Evolutionary conservation across 2,888 invertebrate genomes (phyloP).

Genomic region (Pterobdella sp.): DNA sequence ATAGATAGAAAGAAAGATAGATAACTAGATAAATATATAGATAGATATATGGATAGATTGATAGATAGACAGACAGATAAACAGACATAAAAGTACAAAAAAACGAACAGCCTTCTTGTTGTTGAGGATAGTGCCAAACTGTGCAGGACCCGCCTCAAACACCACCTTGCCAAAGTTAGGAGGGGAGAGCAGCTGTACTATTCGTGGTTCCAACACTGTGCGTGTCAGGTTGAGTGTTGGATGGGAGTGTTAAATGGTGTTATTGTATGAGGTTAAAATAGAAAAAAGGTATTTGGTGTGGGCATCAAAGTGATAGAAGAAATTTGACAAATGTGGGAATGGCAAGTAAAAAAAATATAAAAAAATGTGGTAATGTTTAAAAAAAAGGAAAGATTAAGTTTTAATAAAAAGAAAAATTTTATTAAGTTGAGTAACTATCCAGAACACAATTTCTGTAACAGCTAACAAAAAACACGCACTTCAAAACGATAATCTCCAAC

Average conservation of each 20-base stretch:
- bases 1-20: neutral
- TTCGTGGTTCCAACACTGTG: conserved; percentile 47
- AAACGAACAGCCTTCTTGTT: conserved; percentile 45
- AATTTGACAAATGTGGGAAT: too few relatives aligned
- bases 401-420: too few relatives aligned
- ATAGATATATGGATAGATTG: neutral
- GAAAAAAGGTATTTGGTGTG: too few relatives aligned
- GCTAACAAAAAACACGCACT: too few relatives aligned
- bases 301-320: too few relatives aligned
- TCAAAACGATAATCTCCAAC: too few relatives aligned
- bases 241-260: neutral
- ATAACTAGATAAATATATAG: neutral
- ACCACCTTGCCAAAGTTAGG: conserved; percentile 54
- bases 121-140: conserved; percentile 73
- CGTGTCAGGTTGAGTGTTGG: too few relatives aligned
- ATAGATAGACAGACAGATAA: neutral
- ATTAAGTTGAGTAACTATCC: too few relatives aligned
- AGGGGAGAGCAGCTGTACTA: conserved; percentile 55
- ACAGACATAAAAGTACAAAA: neutral
- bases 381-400: too few relatives aligned
- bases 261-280: neutral
- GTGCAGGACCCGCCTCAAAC: conserved; percentile 75
- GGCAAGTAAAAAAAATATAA: too few relatives aligned
- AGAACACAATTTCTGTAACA: too few relatives aligned
- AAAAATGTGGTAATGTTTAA: too few relatives aligned